Percentiles rank a stretch among this genome's conserved stretches.
These are phyloP conservation scores for Troides oblongomaculatus DNA, from an alignment of 2,888 invertebrate genomes.

Conservation along the genomic window DNA sequence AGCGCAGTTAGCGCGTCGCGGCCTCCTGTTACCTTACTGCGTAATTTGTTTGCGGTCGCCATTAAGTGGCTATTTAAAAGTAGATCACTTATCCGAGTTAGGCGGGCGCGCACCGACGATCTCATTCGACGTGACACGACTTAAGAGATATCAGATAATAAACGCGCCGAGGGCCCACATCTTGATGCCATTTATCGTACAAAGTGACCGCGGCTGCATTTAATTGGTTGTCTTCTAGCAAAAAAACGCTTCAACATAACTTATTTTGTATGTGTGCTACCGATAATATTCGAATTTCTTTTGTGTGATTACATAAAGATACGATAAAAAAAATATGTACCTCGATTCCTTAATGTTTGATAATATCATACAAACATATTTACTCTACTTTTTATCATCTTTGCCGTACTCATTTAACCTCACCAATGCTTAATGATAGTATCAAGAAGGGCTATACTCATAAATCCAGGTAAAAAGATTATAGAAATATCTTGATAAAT, in stretches of 20 bases:
- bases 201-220: slow-evolving; percentile 55
- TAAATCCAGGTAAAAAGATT: too few species aligned
- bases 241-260: slow-evolving; percentile 32
- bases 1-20: slow-evolving; percentile 32
- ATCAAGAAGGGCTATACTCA: too few species aligned
- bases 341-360: not conserved
- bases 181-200: slow-evolving; percentile 59
- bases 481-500: too few species aligned
- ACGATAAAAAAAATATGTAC: not conserved
- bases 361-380: not conserved
- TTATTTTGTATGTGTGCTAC: not conserved
- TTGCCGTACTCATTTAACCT: too few species aligned
- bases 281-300: slow-evolving; percentile 2
- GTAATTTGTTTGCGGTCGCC: slow-evolving; percentile 63
- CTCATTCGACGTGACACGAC: slow-evolving; percentile 68
- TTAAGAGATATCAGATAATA: slow-evolving; percentile 67
- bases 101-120: slow-evolving; percentile 52
- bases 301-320: slow-evolving; percentile 2
- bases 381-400: too few species aligned
- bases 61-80: slow-evolving; percentile 64
- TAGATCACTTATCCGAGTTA: slow-evolving; percentile 58
- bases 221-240: slow-evolving; percentile 55
- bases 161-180: slow-evolving; percentile 56
- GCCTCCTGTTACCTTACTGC: slow-evolving; percentile 46
- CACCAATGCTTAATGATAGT: too few species aligned